Evolutionary conservation across 53 echinoderm and acorn worm genomes (phyloP).

Genomic region (Actinopyga echinites): DNA sequence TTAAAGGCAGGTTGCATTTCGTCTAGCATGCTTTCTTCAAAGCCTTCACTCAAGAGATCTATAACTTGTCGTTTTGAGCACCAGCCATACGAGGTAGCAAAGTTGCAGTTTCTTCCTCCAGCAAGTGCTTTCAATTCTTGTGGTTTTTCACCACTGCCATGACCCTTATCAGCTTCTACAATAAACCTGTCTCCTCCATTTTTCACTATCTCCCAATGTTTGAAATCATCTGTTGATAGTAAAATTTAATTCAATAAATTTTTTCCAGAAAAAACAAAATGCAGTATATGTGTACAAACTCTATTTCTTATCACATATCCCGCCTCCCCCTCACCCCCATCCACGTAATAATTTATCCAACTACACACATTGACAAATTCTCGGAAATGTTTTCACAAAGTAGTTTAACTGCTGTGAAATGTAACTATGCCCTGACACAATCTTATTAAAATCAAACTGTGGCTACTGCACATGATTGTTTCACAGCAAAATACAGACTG

Average conservation of each 20-base stretch:
- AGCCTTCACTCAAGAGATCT: conserved; percentile 73
- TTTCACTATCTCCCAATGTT: conserved; percentile 58
- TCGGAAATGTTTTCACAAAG: no score
- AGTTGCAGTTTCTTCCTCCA: conserved; percentile 54
- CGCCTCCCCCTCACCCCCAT: no score
- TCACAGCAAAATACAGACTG: no score
- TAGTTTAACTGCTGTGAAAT: no score
- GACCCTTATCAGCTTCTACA: conserved; percentile 51
- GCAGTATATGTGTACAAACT: no score
- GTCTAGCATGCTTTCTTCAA: conserved; percentile 70
- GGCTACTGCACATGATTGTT: no score
- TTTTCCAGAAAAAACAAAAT: no score
- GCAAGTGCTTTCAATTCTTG: conserved; percentile 55
- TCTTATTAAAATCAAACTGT: no score
- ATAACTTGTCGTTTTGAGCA: conserved; percentile 72
- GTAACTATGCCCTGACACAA: no score
- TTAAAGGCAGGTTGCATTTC: conserved; percentile 67
- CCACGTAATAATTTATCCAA: no score
- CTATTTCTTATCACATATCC: no score
- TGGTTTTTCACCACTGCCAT: conserved; percentile 61
- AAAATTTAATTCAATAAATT: not conserved
- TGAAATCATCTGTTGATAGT: not conserved
- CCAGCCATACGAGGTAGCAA: conserved; percentile 89
- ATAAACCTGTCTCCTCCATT: conserved; percentile 75
- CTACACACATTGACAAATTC: no score